Evolutionary conservation across 2,888 invertebrate species (phyloP), one percentile per base, ranked within the genome.

Genomic region (Dilophus febrilis): DNA sequence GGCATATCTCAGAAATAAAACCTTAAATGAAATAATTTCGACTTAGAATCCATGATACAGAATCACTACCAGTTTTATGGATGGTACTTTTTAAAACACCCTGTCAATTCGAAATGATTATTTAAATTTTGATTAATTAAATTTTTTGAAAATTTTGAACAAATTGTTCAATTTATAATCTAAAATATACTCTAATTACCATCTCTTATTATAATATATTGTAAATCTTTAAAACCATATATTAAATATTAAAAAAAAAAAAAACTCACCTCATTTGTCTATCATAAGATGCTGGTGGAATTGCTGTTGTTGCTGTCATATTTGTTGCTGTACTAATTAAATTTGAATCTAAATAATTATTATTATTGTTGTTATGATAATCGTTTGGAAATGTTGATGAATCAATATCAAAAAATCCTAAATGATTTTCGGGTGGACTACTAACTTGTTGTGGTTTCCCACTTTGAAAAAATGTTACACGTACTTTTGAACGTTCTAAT

Each of bases 381-480:
- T 37, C 35, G 38, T 35, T 33, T 33, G 36, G 38, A 40, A 41
- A 26, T n/a, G 12, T 32, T n/a, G 17, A 12, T 38, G 36, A 32
- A 22, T 40, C 38, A 13, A 34, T 33, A 30, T 35, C 38, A 35
- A 38, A 43, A 37, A 35, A 43, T 33, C 38, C 51, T 45, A 54
- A 49, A 50, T 57, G 52, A 50, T 55, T 57, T 39, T 59, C 57
- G 16, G 33, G 29, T 75, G 74, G 61, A 67, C 76, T 57, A 56
- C 66, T 67, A 53, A 75, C 64, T 63, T 71, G 71, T 67, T 80
- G 76, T 47, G 83, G 82, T 63, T 77, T 73, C 59, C 72, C 79
- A 59, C 80, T 80, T 67, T 83, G 83, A 67, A 77, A 84, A 67
- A 84, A 83, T 50, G 80, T 78, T 55, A 84, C 84, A 51, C 82